Evolutionary conservation across 2,797 vertebrate species (phyloP).

Genomic region (Trachurus trachurus): DNA sequence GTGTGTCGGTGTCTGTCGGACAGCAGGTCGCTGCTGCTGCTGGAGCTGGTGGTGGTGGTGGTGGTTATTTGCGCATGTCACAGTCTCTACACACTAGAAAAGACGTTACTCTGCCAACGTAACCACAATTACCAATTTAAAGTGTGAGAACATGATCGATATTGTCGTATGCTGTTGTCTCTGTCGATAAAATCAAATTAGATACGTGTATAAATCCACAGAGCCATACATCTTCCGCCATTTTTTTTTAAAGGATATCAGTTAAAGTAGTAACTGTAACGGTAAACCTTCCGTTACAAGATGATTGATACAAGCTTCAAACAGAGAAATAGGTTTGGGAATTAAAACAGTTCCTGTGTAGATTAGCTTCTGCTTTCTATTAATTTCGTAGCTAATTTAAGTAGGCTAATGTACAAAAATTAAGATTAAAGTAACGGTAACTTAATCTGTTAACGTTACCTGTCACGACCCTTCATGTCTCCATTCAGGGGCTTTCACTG

Average conservation of each 20-base stretch:
- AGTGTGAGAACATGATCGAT: not conserved
- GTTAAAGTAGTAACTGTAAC: not conserved
- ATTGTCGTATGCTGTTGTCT: not conserved
- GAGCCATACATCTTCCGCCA: not conserved
- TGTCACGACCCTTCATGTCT: no score
- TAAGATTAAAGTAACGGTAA: not conserved
- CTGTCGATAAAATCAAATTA: not conserved
- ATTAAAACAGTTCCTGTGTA: not conserved
- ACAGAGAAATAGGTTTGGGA: accelerated
- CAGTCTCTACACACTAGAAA: slow-evolving; percentile 2
- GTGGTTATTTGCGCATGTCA: slow-evolving; percentile 72
- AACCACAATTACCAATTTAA: not conserved
- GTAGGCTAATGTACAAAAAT: not conserved
- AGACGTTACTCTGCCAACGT: not conserved
- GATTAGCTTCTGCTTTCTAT: no score
- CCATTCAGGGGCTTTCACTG: no score
- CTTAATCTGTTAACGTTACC: not conserved
- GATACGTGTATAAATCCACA: not conserved
- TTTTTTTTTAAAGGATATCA: not conserved
- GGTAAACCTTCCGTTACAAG: not conserved
- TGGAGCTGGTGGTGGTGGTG: not conserved
- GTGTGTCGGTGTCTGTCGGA: slow-evolving; percentile 54
- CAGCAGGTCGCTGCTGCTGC: slow-evolving; percentile 38
- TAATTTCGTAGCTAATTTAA: not conserved
- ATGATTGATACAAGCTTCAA: not conserved